A percentile compares a stretch with the other conserved stretches of the same genome.
phyloP scores from a whole-genome alignment of 2,113 vertebrate genomes.

The Ciconia stormi region DNA sequence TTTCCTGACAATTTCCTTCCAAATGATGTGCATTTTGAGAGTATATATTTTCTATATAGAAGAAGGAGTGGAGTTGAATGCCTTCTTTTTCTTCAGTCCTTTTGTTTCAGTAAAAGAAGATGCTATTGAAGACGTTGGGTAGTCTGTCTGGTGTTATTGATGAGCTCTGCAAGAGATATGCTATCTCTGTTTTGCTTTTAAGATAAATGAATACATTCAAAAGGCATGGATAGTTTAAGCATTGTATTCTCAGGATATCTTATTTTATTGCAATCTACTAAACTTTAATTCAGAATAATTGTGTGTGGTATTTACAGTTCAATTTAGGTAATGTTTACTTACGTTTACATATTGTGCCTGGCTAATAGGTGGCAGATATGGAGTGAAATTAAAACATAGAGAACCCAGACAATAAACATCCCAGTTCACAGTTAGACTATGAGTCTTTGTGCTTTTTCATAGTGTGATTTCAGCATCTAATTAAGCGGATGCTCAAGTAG shows the following conservation, averaged over 20 bases:
- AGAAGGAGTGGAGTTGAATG: background rate
- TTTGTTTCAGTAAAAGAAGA: background rate
- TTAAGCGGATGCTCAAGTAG: conserved; percentile 19
- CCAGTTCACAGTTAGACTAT: background rate
- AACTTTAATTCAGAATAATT: background rate
- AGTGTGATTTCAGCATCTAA: conserved; percentile 27
- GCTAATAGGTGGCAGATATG: background rate
- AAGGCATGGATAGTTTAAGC: background rate
- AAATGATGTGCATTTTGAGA: background rate
- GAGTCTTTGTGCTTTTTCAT: background rate
- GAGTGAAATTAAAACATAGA: background rate
- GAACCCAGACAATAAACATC: conserved; percentile 10
- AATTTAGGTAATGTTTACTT: background rate
- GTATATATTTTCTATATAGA: background rate
- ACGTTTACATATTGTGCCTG: background rate
- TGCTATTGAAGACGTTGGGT: background rate
- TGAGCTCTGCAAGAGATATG: background rate
- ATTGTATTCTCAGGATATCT: background rate
- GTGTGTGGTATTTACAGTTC: background rate
- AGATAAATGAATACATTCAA: background rate
- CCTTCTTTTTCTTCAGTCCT: background rate
- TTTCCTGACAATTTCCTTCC: background rate
- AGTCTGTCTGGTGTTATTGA: background rate
- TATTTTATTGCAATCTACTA: background rate
- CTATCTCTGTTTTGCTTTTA: conserved; percentile 9